A percentile compares a stretch with the other conserved stretches of the same genome.
These are phyloP conservation scores for Danio rerio DNA, from an alignment of 2,113 vertebrate species.

Conservation along the genomic window GRCz12tu NC_133200.1:2339501-2340000, in stretches of 20 bases:
- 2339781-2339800: neutral
- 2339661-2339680: conserved; percentile 63
- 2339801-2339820: too few relatives aligned
- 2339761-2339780: conserved; percentile 73
- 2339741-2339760: conserved; percentile 65
- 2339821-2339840: too few relatives aligned
- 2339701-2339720: conserved; percentile 63
- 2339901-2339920: too few relatives aligned
- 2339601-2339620: conserved; percentile 54
- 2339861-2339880: too few relatives aligned
- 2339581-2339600: conserved; percentile 58
- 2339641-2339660: conserved; percentile 77
- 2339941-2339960: too few relatives aligned
- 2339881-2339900: too few relatives aligned
- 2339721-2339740: conserved; percentile 63
- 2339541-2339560: conserved; percentile 8
- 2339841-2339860: too few relatives aligned
- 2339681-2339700: conserved; percentile 56
- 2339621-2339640: conserved; percentile 72
- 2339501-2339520: neutral
- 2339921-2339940: too few relatives aligned
- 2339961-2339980: too few relatives aligned
- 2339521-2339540: neutral
- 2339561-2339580: neutral
- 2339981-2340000: too few relatives aligned